phyloP scores from a whole-genome alignment of 2,797 vertebrate species.

The Picus viridis region DNA sequence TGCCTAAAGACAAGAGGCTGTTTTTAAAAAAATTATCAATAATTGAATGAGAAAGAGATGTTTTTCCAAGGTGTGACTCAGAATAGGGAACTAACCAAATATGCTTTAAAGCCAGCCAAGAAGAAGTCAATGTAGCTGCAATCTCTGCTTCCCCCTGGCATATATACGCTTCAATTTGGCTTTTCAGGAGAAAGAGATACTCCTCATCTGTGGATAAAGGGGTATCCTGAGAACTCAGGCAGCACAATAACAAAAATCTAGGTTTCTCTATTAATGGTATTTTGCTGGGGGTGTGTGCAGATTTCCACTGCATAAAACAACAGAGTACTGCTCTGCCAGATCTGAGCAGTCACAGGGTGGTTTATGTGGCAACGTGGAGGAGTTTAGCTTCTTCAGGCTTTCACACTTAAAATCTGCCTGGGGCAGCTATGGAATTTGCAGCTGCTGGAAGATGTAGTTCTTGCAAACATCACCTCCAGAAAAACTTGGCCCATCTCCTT shows the following conservation, averaged over 20 bases:
- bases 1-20: neutral
- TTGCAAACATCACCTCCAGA: neutral
- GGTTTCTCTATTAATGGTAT: neutral
- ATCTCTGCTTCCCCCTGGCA: neutral
- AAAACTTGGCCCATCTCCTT: neutral
- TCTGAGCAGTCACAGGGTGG: neutral
- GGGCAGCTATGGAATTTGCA: slow-evolving; percentile 51
- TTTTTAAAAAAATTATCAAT: neutral
- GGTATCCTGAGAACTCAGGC: neutral
- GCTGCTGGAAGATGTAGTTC: neutral
- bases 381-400: slow-evolving; percentile 49
- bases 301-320: neutral
- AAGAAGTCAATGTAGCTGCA: neutral
- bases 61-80: neutral
- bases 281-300: neutral
- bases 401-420: slow-evolving; percentile 41
- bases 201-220: neutral
- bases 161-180: neutral
- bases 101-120: neutral
- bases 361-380: slow-evolving; percentile 28
- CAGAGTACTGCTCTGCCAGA: neutral
- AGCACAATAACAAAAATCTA: neutral
- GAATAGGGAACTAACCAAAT: neutral
- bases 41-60: neutral
- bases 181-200: neutral